Evolutionary conservation across 2,113 vertebrate species (phyloP), one percentile per base, ranked within the genome.

Genomic region (Crocuta crocuta): DNA sequence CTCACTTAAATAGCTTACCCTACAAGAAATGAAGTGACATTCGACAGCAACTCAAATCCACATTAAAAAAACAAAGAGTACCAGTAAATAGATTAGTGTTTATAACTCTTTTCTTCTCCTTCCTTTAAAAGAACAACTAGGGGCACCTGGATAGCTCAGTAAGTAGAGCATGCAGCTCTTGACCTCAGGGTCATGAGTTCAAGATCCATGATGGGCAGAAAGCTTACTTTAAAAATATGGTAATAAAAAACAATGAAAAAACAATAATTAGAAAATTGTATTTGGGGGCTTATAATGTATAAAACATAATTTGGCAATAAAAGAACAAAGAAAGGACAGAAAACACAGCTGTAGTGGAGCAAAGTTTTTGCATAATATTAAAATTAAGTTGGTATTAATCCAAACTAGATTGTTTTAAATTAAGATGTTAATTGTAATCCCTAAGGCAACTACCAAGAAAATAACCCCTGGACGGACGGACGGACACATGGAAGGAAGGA

Each of bases 381-480:
- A 87, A 86, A 86, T 66, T 94, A 35, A 70, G 31, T 12, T 88
- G 63, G 35, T 80, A 88, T 55, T 80, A 94, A 86, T 78, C 28
- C 35, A 80, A 94, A 88, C 21, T n/a, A 61, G 31, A 70, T 10
- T 45, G 39, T 63, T 89, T 63, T 63, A 76, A 89, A n/a, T n/a
- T 88, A 70, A 87, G 73, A 87, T 68, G 21, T 55, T 80, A 94
- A 81, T 35, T 91, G 45, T 68, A 55, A 55, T 91, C 61, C 63
- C 76, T 43, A 90, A 15, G 43, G 58, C 58, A 79, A 86, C 19
- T 81, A 82, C 45, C 66, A 78, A 43, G 58, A 86, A 93, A 78
- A 45, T n/a, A 89, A 63, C 55, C 33, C 28, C 35, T 43, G 39
- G 71, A 39, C 70, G 39, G 39, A 39, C 4, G 39, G 39, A 39